phyloP scores from a whole-genome alignment of 2,888 invertebrate genomes.

The Physocephala rufipes region DNA sequence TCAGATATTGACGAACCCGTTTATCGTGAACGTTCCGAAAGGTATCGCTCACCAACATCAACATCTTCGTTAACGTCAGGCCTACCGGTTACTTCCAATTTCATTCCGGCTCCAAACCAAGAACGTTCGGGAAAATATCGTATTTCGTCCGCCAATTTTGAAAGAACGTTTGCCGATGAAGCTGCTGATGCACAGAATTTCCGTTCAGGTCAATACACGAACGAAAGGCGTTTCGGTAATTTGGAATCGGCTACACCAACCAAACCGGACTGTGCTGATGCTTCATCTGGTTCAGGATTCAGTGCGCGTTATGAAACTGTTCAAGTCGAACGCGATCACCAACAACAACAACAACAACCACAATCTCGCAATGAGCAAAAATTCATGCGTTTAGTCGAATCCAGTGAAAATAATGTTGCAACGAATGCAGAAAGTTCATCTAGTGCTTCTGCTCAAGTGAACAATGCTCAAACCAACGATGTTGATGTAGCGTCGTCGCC shows the following conservation, averaged over 20 bases:
- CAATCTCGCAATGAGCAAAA: slow-evolving; percentile 60
- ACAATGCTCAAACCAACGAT: background rate
- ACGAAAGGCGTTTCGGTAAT: slow-evolving; percentile 33
- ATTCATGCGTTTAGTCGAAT: slow-evolving; percentile 68
- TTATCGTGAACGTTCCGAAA: background rate
- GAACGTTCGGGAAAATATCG: slow-evolving; percentile 11
- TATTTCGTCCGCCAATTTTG: background rate
- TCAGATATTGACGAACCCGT: background rate
- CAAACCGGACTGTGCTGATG: slow-evolving; percentile 50
- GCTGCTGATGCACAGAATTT: background rate
- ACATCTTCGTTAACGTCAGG: too few species aligned
- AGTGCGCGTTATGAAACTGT: slow-evolving; percentile 40
- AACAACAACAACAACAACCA: slow-evolving; percentile 53
- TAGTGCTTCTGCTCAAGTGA: background rate
- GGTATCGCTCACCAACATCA: background rate
- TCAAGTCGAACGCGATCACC: background rate
- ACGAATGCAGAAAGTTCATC: slow-evolving; percentile 44
- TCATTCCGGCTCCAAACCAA: background rate
- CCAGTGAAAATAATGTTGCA: slow-evolving; percentile 56
- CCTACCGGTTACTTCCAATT: background rate
- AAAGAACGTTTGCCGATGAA: slow-evolving; percentile 10
- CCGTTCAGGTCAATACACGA: background rate
- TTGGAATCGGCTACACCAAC: slow-evolving; percentile 17
- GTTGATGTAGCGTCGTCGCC: slow-evolving; percentile 56
- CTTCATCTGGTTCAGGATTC: background rate